phyloP scores from a whole-genome alignment of 2,113 vertebrate species.

The Progne subis region DNA sequence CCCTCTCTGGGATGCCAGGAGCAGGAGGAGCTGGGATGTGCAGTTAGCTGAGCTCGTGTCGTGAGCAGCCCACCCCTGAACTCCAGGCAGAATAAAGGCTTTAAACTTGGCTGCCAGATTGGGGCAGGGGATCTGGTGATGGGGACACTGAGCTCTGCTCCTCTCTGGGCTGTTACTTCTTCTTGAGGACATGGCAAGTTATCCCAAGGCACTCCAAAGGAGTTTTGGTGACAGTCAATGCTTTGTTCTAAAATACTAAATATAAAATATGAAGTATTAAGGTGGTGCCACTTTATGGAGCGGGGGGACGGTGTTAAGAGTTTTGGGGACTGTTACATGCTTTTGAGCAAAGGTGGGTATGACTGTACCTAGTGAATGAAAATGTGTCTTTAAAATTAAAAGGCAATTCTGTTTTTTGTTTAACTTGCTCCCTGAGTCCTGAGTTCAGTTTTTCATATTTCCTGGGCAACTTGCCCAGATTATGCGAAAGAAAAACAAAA shows the following conservation, averaged over 20 bases:
- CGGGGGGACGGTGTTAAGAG: background rate
- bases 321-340: fast-evolving
- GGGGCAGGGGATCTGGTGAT: background rate
- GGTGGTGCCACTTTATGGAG: background rate
- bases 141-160: background rate
- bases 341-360: background rate
- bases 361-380: background rate
- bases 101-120: background rate
- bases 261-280: background rate
- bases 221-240: fast-evolving
- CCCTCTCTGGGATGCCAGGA: background rate
- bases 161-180: background rate
- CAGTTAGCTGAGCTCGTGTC: background rate
- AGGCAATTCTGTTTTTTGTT: constrained; percentile 14
- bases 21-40: background rate
- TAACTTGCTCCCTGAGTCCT: constrained; percentile 30
- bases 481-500: constrained; percentile 47
- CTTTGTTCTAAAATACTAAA: background rate
- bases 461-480: constrained; percentile 54
- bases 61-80: fast-evolving
- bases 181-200: background rate
- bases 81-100: background rate
- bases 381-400: constrained; percentile 1
- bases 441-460: constrained; percentile 59
- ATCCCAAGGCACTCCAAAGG: background rate